Evolutionary conservation across 2,113 vertebrate species (phyloP).

Genomic region (Trachemys scripta): DNA sequence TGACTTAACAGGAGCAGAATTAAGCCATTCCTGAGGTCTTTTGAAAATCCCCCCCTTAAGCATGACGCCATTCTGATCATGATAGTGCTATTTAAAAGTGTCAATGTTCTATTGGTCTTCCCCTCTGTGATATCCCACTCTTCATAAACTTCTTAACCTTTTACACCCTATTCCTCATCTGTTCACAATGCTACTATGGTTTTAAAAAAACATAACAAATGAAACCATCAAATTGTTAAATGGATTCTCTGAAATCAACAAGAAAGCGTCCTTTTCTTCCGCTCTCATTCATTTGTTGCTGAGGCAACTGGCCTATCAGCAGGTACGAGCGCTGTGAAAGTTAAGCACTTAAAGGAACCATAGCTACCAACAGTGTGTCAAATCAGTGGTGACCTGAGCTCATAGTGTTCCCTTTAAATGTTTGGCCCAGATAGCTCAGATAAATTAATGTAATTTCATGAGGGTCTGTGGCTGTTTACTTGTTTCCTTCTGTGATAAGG

Average conservation of each 20-base stretch:
- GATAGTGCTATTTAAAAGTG: neutral
- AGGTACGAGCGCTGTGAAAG: neutral
- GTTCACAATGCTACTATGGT: conserved; percentile 34
- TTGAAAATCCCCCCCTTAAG: neutral
- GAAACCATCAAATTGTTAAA: neutral
- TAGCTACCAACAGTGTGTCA: neutral
- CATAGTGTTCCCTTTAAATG: neutral
- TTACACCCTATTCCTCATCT: conserved; percentile 9
- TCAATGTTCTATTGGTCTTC: neutral
- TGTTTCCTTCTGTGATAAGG: neutral
- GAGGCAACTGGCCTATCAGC: conserved; percentile 1
- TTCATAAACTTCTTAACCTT: neutral
- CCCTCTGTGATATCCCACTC: neutral
- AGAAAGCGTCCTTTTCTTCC: neutral
- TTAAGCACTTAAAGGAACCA: neutral
- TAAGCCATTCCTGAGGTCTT: neutral
- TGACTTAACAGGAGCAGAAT: neutral
- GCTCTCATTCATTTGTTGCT: neutral
- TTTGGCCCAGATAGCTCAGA: neutral
- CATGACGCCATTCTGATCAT: neutral
- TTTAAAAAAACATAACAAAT: conserved; percentile 13
- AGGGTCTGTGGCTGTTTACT: neutral
- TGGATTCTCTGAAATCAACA: conserved; percentile 29
- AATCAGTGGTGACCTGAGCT: neutral
- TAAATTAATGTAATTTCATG: neutral